These are phyloP conservation scores for Grantiella picta DNA, from an alignment of 2,113 vertebrate species.

Conservation along the genomic window DNA sequence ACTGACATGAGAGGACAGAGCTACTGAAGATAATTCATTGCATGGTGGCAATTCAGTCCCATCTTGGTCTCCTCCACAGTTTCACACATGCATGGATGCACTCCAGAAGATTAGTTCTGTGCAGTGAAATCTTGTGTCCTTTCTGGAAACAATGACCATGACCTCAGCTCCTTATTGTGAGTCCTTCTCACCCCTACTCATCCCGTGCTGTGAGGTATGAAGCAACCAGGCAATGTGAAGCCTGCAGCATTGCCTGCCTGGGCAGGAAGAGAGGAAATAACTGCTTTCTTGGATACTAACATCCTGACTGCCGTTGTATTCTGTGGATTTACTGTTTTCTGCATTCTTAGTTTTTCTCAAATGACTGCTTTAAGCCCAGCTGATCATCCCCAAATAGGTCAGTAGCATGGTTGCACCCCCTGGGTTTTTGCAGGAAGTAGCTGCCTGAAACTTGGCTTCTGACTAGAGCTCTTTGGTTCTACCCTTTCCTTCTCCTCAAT, in stretches of 20 bases:
- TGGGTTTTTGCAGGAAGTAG: neutral
- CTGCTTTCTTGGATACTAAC: constrained; percentile 16
- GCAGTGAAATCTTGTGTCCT: neutral
- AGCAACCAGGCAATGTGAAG: neutral
- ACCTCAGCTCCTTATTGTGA: constrained; percentile 2
- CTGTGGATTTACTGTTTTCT: neutral
- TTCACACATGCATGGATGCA: constrained; percentile 32
- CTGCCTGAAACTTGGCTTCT: neutral
- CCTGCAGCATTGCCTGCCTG: neutral
- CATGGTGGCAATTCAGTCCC: neutral
- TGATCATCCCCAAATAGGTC: neutral
- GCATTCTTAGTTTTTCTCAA: neutral
- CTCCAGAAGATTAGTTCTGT: constrained; percentile 42
- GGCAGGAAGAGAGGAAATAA: constrained; percentile 22
- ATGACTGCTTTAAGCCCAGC: neutral
- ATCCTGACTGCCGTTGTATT: neutral
- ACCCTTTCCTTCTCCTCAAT: neutral
- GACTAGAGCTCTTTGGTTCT: neutral
- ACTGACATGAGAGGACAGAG: neutral
- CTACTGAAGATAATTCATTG: neutral
- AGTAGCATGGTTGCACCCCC: neutral
- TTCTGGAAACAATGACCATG: constrained; percentile 27
- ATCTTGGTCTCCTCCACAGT: constrained; percentile 36
- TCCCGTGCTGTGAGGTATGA: neutral
- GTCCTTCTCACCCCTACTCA: neutral